phyloP scores from a whole-genome alignment of 1,140 invertebrate species.

The Nomia melanderi region DNA sequence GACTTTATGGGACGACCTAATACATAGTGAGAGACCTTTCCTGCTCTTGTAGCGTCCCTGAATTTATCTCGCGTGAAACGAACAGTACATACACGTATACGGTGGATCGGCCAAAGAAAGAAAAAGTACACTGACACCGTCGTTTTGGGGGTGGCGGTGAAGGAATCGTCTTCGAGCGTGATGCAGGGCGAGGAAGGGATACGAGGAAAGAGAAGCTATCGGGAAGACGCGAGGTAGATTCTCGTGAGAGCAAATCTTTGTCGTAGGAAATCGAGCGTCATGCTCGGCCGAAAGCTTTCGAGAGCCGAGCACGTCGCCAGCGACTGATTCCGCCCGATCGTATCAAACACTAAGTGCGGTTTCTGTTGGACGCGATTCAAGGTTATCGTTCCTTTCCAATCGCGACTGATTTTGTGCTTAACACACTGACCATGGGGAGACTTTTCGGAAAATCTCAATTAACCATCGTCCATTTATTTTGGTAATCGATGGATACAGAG shows the following conservation, averaged over 20 bases:
- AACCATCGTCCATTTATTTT: no score
- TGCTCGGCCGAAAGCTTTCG: conserved; percentile 65
- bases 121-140: conserved; percentile 29
- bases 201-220: conserved; percentile 6
- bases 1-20: no score
- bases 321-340: conserved; percentile 62
- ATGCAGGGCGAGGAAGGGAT: neutral
- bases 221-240: conserved; percentile 23
- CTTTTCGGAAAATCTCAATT: no score
- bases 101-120: conserved; percentile 45
- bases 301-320: conserved; percentile 57
- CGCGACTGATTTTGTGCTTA: no score
- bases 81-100: no score
- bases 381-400: conserved; percentile 17
- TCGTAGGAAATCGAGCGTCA: conserved; percentile 71
- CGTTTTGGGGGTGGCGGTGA: neutral
- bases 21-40: no score
- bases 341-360: conserved; percentile 67
- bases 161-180: neutral
- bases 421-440: no score
- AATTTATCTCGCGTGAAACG: no score
- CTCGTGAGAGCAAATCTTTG: conserved; percentile 72
- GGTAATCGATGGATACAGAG: no score
- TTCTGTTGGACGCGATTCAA: conserved; percentile 43
- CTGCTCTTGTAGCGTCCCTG: no score